Percentiles rank a stretch among this genome's conserved stretches.
Evolutionary conservation across 2,113 vertebrate genomes (phyloP).

Genomic region (Meriones unguiculatus): DNA sequence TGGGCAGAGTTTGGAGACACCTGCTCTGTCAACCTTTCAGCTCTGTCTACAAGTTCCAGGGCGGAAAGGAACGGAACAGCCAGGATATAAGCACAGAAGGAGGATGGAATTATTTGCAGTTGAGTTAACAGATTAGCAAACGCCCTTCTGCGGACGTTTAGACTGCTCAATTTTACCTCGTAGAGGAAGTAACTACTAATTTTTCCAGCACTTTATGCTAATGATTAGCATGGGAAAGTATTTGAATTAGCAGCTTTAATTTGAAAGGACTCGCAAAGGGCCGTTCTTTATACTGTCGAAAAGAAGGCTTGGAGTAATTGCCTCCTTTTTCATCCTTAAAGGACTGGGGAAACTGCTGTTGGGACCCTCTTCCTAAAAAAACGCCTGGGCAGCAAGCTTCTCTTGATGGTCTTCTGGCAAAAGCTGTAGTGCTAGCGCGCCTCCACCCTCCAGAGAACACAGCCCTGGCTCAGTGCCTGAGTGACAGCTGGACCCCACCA

Average conservation of each 20-base stretch:
- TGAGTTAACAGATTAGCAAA: slow-evolving; percentile 21
- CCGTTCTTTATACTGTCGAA: background rate
- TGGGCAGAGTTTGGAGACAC: background rate
- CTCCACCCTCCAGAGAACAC: background rate
- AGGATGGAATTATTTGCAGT: background rate
- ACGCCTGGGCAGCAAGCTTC: no score
- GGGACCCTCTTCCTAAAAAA: background rate
- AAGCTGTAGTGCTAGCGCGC: no score
- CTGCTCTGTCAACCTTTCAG: background rate
- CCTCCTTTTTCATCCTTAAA: background rate
- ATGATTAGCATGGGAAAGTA: background rate
- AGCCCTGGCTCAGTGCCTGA: background rate
- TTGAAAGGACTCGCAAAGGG: background rate
- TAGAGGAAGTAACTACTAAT: background rate
- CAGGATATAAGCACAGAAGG: background rate
- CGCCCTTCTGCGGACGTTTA: background rate
- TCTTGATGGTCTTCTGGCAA: background rate
- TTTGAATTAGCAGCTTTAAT: background rate
- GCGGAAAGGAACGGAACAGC: background rate
- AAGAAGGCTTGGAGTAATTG: background rate
- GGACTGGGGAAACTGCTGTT: background rate
- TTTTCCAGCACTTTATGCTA: background rate
- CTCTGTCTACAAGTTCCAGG: slow-evolving; percentile 2
- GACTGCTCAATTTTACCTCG: background rate
- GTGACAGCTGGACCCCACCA: background rate